Percentiles rank a stretch among this genome's conserved stretches.
Conservation (phyloP, 2,113 vertebrate species). For the Buteo buteo region DNA sequence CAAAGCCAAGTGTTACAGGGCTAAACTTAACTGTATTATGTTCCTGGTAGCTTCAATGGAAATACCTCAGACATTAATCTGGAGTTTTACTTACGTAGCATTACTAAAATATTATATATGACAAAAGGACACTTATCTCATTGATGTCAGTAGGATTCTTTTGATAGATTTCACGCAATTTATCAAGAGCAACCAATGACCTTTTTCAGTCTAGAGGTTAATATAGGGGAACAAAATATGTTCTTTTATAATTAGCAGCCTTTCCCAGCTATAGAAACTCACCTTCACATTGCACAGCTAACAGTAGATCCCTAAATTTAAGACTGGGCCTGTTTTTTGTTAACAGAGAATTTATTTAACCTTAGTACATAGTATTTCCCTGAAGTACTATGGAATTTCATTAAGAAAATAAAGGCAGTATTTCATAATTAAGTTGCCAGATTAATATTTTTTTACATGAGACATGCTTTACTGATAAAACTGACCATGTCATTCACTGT, state of each 20-base stretch:
- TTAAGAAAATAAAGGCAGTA: conserved; percentile 45
- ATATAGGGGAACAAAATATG: not conserved
- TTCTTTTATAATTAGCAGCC: not conserved
- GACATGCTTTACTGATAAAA: conserved; percentile 34
- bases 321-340: conserved; percentile 30
- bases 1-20: not conserved
- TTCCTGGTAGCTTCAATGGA: not conserved
- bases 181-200: not conserved
- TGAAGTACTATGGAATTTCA: conserved; percentile 39
- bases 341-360: conserved; percentile 50
- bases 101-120: not conserved
- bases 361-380: conserved; percentile 31
- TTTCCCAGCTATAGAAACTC: not conserved
- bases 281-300: not conserved
- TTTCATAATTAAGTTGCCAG: conserved; percentile 29
- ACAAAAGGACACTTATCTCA: not conserved
- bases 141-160: not conserved
- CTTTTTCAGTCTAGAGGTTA: not conserved
- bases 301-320: not conserved
- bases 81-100: not conserved
- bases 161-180: not conserved
- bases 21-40: not conserved
- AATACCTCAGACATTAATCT: not conserved
- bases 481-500: not conserved
- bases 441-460: conserved; percentile 10